These are phyloP conservation scores for Augiades crinisus DNA, from an alignment of 2,888 invertebrate genomes.

Conservation along the genomic window DNA sequence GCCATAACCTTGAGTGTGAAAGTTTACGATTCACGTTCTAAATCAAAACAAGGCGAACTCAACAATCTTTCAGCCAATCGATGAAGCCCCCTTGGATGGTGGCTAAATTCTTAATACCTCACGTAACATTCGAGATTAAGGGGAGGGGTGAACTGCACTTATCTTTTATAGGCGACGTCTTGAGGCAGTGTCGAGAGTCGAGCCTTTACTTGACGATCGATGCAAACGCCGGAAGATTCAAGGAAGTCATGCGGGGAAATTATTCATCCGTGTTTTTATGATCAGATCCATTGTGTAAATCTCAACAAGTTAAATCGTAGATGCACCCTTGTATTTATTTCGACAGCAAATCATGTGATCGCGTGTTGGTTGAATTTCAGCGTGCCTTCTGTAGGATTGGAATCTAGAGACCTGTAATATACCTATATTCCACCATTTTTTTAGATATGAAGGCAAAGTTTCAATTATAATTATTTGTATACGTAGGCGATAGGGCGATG, in stretches of 20 bases:
- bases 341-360: too few species aligned
- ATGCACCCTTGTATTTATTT: too few species aligned
- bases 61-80: constrained; percentile 43
- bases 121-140: constrained; percentile 75
- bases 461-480: too few species aligned
- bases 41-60: constrained; percentile 35
- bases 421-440: too few species aligned
- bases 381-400: too few species aligned
- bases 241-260: constrained; percentile 19
- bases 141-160: constrained; percentile 58
- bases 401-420: too few species aligned
- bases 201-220: constrained; percentile 50
- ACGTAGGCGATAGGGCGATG: too few species aligned
- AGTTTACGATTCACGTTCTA: constrained; percentile 22
- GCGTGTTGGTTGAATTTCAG: too few species aligned
- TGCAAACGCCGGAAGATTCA: constrained; percentile 34
- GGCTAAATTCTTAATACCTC: constrained; percentile 80
- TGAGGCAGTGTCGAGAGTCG: constrained; percentile 37
- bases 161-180: constrained; percentile 68
- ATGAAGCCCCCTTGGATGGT: constrained; percentile 46
- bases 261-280: constrained; percentile 4
- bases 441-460: too few species aligned
- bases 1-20: constrained; percentile 30
- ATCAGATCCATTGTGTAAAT: not conserved
- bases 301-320: too few species aligned